phyloP scores from a whole-genome alignment of 2,113 vertebrate species.

The Oreochromis niloticus region DNA sequence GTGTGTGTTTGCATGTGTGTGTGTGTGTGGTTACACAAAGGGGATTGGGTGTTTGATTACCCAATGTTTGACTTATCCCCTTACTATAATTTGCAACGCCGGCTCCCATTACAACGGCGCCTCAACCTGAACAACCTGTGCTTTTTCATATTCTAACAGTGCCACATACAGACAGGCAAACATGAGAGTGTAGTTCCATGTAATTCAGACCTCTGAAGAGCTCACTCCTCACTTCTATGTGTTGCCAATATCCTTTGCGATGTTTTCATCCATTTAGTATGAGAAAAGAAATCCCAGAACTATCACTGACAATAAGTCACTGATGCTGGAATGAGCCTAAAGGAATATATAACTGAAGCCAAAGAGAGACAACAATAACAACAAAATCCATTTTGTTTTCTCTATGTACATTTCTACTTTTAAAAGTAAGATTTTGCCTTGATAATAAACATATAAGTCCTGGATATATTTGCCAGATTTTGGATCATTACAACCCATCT shows the following conservation, averaged over 20 bases:
- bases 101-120: constrained; percentile 48
- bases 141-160: constrained; percentile 31
- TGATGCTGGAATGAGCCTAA: not conserved
- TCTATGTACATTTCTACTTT: not conserved
- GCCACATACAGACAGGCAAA: not conserved
- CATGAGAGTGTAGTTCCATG: not conserved
- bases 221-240: not conserved
- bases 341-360: not conserved
- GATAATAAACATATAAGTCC: not conserved
- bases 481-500: not conserved
- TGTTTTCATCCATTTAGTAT: not conserved
- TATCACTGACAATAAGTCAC: not conserved
- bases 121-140: constrained; percentile 44
- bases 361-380: not conserved
- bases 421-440: not conserved
- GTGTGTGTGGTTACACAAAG: not conserved
- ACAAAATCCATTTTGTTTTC: not conserved
- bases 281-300: not conserved
- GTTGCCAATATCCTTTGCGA: not conserved
- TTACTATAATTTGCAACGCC: constrained; percentile 21
- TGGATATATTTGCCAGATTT: not conserved
- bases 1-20: not conserved
- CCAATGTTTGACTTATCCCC: constrained; percentile 50
- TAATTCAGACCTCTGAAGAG: not conserved
- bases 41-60: constrained; percentile 39